phyloP scores from a whole-genome alignment of 2,113 vertebrate genomes.

The Lipophrys pholis region DNA sequence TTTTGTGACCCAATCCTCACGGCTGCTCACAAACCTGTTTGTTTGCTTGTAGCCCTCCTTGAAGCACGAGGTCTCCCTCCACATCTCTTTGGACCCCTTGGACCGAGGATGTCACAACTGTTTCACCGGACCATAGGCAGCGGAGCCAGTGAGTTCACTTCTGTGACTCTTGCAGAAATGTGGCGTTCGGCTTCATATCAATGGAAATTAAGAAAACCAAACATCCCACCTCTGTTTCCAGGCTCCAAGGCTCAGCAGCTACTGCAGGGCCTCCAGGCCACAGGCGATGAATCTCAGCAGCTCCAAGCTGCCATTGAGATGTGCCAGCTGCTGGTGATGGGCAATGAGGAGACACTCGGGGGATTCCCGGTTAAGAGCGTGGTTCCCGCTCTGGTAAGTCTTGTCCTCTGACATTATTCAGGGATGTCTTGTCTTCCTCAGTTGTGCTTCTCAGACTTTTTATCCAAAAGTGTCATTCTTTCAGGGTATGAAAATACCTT shows the following conservation, averaged over 20 bases:
- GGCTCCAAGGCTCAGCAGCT: constrained; percentile 99
- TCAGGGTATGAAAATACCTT: too few species aligned
- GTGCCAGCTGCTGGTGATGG: constrained; percentile 99
- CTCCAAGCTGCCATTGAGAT: constrained; percentile 99
- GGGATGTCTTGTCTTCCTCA: neutral
- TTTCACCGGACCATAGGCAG: constrained; percentile 99
- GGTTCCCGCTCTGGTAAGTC: constrained; percentile 96
- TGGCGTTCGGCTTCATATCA: neutral
- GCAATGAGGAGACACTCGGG: constrained; percentile 98
- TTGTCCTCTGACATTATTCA: neutral
- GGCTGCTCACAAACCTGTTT: constrained; percentile 17
- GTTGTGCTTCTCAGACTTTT: too few species aligned
- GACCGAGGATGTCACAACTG: constrained; percentile 98
- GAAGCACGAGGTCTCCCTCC: constrained; percentile 98
- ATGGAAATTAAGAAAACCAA: neutral
- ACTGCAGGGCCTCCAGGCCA: constrained; percentile 97
- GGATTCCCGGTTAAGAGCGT: constrained; percentile 99
- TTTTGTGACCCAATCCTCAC: neutral
- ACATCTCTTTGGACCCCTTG: constrained; percentile 98
- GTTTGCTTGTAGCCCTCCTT: constrained; percentile 87
- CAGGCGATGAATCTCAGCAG: constrained; percentile 96
- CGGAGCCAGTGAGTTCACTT: constrained; percentile 92
- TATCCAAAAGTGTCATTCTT: too few species aligned
- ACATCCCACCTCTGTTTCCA: constrained; percentile 50
- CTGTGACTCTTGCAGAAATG: neutral